Percentiles rank a stretch among this genome's conserved stretches.
Conservation (phyloP, 1,140 invertebrate genomes). For the Diabrotica virgifera region DNA sequence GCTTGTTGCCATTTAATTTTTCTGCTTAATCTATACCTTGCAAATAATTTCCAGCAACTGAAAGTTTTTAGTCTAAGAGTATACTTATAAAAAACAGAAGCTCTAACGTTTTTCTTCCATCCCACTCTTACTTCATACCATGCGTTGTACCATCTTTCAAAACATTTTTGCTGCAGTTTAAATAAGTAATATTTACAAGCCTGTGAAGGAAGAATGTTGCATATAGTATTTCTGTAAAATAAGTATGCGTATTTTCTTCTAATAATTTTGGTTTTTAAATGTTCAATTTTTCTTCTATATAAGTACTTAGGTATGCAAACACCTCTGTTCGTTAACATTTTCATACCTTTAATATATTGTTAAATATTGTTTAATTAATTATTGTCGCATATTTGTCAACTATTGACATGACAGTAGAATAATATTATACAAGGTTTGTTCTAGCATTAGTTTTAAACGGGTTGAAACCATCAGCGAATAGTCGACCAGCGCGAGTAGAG, state of each 20-base stretch:
- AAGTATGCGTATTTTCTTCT: not conserved
- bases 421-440: no score
- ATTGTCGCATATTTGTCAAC: no score
- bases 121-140: slow-evolving; percentile 21
- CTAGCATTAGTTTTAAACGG: no score
- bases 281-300: not conserved
- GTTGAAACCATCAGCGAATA: no score
- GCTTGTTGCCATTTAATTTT: slow-evolving; percentile 16
- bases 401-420: no score
- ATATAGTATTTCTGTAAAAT: slow-evolving; percentile 1
- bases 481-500: no score
- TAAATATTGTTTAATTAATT: no score
- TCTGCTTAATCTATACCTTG: not conserved
- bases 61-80: slow-evolving; percentile 10
- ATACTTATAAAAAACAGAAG: slow-evolving; percentile 18
- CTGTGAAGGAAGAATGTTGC: not conserved
- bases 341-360: not conserved
- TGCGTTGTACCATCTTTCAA: slow-evolving; percentile 7
- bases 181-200: not conserved
- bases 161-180: slow-evolving; percentile 5
- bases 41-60: slow-evolving; percentile 10
- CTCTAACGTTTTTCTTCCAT: slow-evolving; percentile 20
- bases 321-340: not conserved
- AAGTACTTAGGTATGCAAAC: not conserved
- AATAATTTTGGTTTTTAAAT: not conserved